Conservation (phyloP, 2,888 invertebrate species). For the Sminthurinus aureus region DNA sequence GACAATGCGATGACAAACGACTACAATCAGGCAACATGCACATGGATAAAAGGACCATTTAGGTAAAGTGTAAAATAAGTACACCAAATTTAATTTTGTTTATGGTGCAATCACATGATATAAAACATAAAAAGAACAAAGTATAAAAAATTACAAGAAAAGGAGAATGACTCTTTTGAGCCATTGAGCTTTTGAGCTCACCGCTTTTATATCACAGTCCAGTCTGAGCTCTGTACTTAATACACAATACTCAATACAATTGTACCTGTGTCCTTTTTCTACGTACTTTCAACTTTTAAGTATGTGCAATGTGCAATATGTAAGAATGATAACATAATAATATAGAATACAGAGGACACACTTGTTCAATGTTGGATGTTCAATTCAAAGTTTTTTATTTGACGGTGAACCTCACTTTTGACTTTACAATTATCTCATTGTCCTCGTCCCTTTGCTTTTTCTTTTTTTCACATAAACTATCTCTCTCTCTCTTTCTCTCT, state of each 20-base stretch:
- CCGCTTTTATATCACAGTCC: constrained; percentile 25
- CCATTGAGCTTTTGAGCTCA: constrained; percentile 26
- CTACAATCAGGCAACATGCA: neutral
- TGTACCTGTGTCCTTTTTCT: no score
- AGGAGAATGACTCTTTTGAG: constrained; percentile 20
- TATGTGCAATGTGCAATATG: no score
- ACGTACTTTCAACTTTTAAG: no score
- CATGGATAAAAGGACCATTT: constrained; percentile 12
- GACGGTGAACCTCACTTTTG: neutral
- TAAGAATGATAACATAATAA: no score
- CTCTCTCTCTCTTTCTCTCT: neutral
- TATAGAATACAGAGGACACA: no score
- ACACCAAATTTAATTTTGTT: constrained; percentile 35
- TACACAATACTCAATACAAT: neutral
- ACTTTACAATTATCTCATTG: constrained; percentile 21
- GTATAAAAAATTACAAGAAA: neutral
- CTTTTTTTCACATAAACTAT: constrained; percentile 15
- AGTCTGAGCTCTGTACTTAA: neutral
- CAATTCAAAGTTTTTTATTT: no score
- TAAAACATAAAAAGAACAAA: neutral
- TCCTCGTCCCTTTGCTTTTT: constrained; percentile 11
- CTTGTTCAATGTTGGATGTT: no score
- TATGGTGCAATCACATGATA: constrained; percentile 26
- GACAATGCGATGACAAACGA: neutral
- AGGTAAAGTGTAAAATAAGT: no score